Base-by-base conservation (phyloP, 2,113 vertebrate species). In the Plectropomus leopardus region DNA sequence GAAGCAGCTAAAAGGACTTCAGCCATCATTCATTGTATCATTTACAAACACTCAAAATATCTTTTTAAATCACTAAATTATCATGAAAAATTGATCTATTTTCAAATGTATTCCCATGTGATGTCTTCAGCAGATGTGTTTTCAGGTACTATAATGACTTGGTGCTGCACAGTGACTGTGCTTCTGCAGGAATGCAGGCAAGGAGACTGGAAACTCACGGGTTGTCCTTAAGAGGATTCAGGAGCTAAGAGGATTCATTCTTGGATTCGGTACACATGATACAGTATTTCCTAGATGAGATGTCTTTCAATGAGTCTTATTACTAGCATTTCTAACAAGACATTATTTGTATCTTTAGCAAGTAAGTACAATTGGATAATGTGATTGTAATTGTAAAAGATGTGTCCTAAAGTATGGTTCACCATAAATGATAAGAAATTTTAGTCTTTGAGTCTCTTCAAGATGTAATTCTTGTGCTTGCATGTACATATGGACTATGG, bases 161-260 rank as follows among this genome's bases (percentile, higher is more conserved):
- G 47, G 23, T 73, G 24, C 55, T 28, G n/a, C 58, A 51, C 63
- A 48, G 4, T 47, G 45, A 45, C 42, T 50, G 45, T 14, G 4
- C 26, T 36, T 36, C 53, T 78, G 68, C 10, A 76, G 61, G 85
- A 86, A 86, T 78, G 83, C 55, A 68, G 23, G 24, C 44, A n/a
- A 24, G 47, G 48, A 57, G 73, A 68, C 44, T 83, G 82, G 84
- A 83, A 84, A 89, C 80, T 83, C 85, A 86, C 75, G 53, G 75
- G 84, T 88, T 82, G 42, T 42, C 24, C 67, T 57, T 89, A 88
- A 91, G 84, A 83, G 73, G 86, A 88, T 91, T 83, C 48, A 74
- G 40, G 34, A 26, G 26, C 64, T 91, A 80, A 89, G 60, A 85
- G 81, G 90, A 88, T 91, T 40, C 36, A 40, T 40, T 40, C 36